Conservation (phyloP, 2,888 invertebrate genomes). For the Isoperla grammatica region DNA sequence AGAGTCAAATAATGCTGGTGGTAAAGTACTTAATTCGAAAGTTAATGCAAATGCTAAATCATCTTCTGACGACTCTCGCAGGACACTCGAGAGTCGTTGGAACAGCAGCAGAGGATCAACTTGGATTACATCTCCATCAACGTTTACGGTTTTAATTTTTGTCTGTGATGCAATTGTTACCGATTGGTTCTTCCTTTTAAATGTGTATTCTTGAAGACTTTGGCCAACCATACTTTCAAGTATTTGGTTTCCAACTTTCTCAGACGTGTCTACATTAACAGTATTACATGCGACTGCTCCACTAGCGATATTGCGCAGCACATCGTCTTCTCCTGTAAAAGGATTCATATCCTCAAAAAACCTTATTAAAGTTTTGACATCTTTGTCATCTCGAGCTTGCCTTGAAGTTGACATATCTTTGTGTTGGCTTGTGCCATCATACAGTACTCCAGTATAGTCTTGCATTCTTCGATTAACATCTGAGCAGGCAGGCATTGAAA, state of each 20-base stretch:
- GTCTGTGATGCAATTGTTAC: not conserved
- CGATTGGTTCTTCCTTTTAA: not conserved
- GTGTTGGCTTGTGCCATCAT: not conserved
- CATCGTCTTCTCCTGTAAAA: no score
- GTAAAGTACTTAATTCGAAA: not conserved
- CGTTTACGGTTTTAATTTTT: not conserved
- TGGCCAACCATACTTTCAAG: not conserved
- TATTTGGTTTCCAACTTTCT: not conserved
- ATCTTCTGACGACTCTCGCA: no score
- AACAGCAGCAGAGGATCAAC: not conserved
- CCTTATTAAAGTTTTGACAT: not conserved
- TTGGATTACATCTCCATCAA: not conserved
- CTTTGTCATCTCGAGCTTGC: not conserved
- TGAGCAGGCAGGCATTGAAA: constrained; percentile 34
- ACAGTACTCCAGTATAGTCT: not conserved
- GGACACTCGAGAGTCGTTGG: not conserved
- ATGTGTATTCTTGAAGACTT: not conserved
- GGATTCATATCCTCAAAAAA: not conserved
- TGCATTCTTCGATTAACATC: constrained; percentile 30
- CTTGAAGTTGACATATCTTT: not conserved
- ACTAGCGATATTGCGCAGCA: no score
- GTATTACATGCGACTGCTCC: not conserved
- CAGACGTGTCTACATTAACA: not conserved
- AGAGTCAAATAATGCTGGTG: not conserved
- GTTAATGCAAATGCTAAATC: not conserved